Base-by-base conservation (phyloP, 2,113 vertebrate genomes). In the Carassius gibelio region DNA sequence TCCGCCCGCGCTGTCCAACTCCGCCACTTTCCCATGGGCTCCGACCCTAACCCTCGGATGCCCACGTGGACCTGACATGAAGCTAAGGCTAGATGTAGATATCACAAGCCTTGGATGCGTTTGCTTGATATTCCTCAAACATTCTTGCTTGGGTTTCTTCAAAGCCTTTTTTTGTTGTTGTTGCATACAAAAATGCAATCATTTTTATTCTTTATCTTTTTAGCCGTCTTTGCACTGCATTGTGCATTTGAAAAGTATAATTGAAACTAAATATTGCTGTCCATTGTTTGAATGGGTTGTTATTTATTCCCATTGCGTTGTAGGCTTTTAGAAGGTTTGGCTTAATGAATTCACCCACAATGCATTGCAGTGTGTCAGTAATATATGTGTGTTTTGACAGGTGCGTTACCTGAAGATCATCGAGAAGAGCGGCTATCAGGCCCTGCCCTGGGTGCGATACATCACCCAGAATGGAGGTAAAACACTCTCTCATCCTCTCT, bases 331-430 rank as follows among this genome's bases (percentile, higher is more conserved):
- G 1, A 15, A 55, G 52, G 15, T 57, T 57, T 5, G 5, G 5
- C 5, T 59, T 3, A 68, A 52, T 21, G 48, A 17, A 52, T 26
- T 71, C 11, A n/a, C 81, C 30, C 42, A 9, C 11, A 75, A 15
- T 62, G 23, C 48, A 82, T 82, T 68, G 21, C 21, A 19, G 4
- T 52, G 82, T 42, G 4, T 13, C 4, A 64, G 13, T 79, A 3
- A 5, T 42, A 5, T 42, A 5, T 42, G 55, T 84, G 55, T 83
- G 19, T 75, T 57, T n/a, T 26, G 1, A 59, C 90, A 95, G 95
- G 98, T 99, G 87, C 97, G 98, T 36, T 99, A 99, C 90, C 91
- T 99, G 87, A 99, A 99, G 94, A 99, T 99, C 89, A 99, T 99
- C 17, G 98, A 99, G 95, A 99, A 99, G 94, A 99, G 98, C 1